These are phyloP conservation scores for Neolamprologus cancellatus DNA, from an alignment of 2,113 vertebrate genomes.

Conservation along the genomic window DNA sequence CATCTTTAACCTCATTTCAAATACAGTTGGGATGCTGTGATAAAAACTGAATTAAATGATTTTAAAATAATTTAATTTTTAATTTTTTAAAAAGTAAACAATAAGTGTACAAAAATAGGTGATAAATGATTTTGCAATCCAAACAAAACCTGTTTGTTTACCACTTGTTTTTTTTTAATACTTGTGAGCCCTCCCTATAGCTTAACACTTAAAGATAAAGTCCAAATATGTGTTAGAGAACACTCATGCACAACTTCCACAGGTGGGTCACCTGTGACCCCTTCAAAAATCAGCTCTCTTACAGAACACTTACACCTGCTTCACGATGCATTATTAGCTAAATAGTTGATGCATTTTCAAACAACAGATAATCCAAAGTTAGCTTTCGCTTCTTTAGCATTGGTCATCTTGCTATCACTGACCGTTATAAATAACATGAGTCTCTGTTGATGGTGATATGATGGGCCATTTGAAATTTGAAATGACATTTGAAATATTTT, in stretches of 20 bases:
- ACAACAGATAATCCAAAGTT: not conserved
- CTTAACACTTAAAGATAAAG: not conserved
- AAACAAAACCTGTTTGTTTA: not conserved
- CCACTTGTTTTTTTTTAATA: not conserved
- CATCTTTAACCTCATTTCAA: not conserved
- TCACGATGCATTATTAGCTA: not conserved
- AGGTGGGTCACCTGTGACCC: not conserved
- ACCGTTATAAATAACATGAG: not conserved
- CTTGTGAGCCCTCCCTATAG: not conserved
- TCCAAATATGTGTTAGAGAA: not conserved
- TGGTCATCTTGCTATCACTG: not conserved
- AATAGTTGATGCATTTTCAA: not conserved
- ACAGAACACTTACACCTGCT: not conserved
- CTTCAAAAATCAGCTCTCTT: not conserved
- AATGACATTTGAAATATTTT: not conserved
- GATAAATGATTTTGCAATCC: not conserved
- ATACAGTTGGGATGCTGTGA: not conserved
- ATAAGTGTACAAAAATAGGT: not conserved
- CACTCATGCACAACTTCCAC: not conserved
- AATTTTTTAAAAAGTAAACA: not conserved
- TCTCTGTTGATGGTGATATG: not conserved
- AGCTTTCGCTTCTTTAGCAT: not conserved
- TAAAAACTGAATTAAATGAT: not conserved
- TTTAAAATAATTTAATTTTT: fast-evolving
- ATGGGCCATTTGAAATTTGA: not conserved